Evolutionary conservation across 2,888 invertebrate species (phyloP).

Genomic region (Punctoribates punctum): DNA sequence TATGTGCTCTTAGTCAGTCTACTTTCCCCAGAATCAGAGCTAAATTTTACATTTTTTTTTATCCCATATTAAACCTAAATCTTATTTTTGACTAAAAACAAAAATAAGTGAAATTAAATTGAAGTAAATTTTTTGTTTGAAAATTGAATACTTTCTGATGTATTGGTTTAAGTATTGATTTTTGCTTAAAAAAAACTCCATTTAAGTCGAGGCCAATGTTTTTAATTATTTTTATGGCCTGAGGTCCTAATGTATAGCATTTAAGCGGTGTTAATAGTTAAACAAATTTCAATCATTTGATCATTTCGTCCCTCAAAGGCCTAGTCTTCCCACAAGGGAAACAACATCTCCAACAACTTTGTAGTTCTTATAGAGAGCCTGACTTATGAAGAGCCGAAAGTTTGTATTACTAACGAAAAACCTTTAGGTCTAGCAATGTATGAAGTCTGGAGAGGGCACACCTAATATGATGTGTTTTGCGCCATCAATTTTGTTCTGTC

Average conservation of each 20-base stretch:
- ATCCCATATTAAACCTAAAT: no score
- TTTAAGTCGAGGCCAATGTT: not conserved
- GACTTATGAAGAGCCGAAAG: conserved; percentile 4
- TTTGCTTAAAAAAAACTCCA: not conserved
- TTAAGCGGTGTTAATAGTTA: conserved; percentile 25
- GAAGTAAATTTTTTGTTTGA: not conserved
- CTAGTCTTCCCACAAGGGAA: not conserved
- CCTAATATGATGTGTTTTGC: conserved; percentile 20
- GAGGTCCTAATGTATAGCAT: not conserved
- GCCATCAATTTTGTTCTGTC: conserved; percentile 25
- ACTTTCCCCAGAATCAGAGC: no score
- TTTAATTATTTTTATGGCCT: conserved; percentile 20
- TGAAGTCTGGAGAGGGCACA: conserved; percentile 3
- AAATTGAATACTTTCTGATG: not conserved
- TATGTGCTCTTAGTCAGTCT: no score
- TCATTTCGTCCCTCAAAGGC: conserved; percentile 10
- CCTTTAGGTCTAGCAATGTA: conserved; percentile 1
- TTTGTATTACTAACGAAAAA: not conserved
- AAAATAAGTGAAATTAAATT: no score
- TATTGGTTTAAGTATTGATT: not conserved
- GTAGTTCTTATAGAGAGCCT: not conserved
- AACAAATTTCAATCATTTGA: conserved; percentile 29
- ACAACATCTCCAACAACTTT: not conserved
- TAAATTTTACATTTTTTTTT: no score
- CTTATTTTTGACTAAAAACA: no score